phyloP scores from a whole-genome alignment of 2,113 vertebrate species.

The Pholis gunnellus region DNA sequence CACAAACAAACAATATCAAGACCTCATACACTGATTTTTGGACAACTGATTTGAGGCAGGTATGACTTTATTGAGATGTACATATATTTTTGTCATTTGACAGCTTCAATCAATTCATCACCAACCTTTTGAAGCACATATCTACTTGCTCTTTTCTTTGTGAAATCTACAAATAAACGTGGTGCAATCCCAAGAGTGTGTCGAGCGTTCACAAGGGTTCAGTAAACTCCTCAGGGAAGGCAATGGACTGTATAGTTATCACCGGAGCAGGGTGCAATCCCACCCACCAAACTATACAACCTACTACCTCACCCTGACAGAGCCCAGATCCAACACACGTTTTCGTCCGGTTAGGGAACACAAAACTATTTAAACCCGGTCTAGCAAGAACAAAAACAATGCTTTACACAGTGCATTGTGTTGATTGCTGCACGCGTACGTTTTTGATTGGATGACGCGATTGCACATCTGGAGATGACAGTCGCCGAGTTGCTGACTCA shows the following conservation, averaged over 20 bases:
- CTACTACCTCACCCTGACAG: constrained; percentile 93
- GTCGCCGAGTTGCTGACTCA: constrained; percentile 68
- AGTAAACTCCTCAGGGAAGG: constrained; percentile 89
- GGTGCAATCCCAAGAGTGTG: constrained; percentile 10
- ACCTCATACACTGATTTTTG: constrained; percentile 19
- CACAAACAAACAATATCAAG: constrained; percentile 1
- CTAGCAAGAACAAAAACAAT: constrained; percentile 4
- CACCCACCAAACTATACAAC: constrained; percentile 97
- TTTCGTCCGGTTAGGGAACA: not conserved
- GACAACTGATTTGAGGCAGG: constrained; percentile 35
- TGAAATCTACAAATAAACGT: constrained; percentile 28
- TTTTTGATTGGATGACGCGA: constrained; percentile 46
- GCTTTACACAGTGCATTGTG: constrained; percentile 16
- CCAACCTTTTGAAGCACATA: constrained; percentile 3
- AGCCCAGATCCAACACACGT: constrained; percentile 59
- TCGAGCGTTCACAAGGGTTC: constrained; percentile 38
- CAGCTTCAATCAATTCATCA: constrained; percentile 10
- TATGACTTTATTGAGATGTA: constrained; percentile 62
- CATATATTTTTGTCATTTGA: constrained; percentile 31
- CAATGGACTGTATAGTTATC: constrained; percentile 98
- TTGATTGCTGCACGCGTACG: constrained; percentile 8
- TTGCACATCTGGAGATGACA: constrained; percentile 53
- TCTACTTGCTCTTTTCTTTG: not conserved
- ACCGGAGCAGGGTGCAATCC: constrained; percentile 90
- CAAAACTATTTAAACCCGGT: constrained; percentile 7